Evolutionary conservation across 2,888 invertebrate species (phyloP), one percentile per base, ranked within the genome.

Genomic region (Temnothorax unifasciatus): DNA sequence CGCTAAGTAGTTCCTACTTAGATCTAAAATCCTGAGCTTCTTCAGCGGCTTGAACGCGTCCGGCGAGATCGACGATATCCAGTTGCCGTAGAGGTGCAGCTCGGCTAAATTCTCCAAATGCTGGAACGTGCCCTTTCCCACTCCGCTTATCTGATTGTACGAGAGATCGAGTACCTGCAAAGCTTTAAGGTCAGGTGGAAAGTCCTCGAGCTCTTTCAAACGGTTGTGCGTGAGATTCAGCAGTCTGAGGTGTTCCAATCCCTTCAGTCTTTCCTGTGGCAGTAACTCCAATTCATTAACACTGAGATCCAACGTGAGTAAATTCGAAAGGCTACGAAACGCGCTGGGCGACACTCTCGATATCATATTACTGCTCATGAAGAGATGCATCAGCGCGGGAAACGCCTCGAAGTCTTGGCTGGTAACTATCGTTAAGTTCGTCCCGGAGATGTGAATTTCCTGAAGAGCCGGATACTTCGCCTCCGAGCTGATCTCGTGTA

Each of bases 331-430:
- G 90, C 97, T 97, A 74, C 97, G 96, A 93, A 99, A 98, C 75
- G 98, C 98, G 59, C 98, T 97, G 0, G 98, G 98, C 2, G 98
- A 98, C 85, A 99, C 96, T 86, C 97, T 96, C 21, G 97, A 96
- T 88, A 98, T 97, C 85, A 96, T 96, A 95, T 98, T 98, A 90
- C 96, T 96, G 57, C 96, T 96, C 90, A 98, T 95, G 92, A 97
- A 97, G 82, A 98, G 96, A 92, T 97, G 97, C 92, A 97, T 96
- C 52, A 98, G 95, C 0, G 97, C 96, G 29, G 98, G 97, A 92
- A 98, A 98, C 52, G 97, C 97, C 92, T 98, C 97, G 92, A 98
- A 98, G 93, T 98, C 98, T 93, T 97, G 97, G 89, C 97, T 97
- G 0, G 98, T 98, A 69, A 98, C 96, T 88, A 98, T 97, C 29